These are phyloP conservation scores for Charanyca ferruginea DNA, from an alignment of 2,888 invertebrate species.

Conservation along the genomic window DNA sequence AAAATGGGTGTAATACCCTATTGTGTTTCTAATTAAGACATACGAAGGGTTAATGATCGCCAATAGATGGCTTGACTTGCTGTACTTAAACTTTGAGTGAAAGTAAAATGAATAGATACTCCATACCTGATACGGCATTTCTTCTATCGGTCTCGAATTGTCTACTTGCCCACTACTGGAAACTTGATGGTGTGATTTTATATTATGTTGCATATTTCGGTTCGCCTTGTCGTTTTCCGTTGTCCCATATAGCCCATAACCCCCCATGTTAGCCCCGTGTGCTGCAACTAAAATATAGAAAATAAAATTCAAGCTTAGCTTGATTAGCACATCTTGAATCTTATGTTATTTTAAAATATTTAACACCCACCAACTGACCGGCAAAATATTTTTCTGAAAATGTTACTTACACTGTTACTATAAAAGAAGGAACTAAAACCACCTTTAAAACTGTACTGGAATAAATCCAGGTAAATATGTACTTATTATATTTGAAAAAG, in stretches of 20 bases:
- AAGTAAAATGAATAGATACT: background rate
- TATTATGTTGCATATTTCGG: conserved; percentile 85
- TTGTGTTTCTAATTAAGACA: no score
- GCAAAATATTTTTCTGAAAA: conserved; percentile 28
- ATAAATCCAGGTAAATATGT: background rate
- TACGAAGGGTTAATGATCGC: no score
- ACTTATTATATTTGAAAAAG: no score
- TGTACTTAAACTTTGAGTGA: background rate
- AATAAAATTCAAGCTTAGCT: conserved; percentile 37
- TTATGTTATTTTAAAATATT: background rate
- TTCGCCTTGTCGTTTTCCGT: conserved; percentile 82
- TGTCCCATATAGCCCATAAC: conserved; percentile 91
- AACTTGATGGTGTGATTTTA: conserved; percentile 89
- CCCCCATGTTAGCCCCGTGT: conserved; percentile 91
- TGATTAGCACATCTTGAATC: background rate
- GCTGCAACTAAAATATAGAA: conserved; percentile 86
- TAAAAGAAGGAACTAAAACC: background rate
- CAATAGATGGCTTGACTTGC: background rate
- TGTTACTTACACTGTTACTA: background rate
- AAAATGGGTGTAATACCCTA: no score
- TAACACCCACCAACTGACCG: conserved; percentile 28
- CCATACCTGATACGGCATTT: conserved; percentile 92
- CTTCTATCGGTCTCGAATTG: conserved; percentile 86
- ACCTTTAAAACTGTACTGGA: background rate
- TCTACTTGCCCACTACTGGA: conserved; percentile 84